Conservation (phyloP, 2,797 vertebrate species). For the Phrynocephalus forsythii region DNA sequence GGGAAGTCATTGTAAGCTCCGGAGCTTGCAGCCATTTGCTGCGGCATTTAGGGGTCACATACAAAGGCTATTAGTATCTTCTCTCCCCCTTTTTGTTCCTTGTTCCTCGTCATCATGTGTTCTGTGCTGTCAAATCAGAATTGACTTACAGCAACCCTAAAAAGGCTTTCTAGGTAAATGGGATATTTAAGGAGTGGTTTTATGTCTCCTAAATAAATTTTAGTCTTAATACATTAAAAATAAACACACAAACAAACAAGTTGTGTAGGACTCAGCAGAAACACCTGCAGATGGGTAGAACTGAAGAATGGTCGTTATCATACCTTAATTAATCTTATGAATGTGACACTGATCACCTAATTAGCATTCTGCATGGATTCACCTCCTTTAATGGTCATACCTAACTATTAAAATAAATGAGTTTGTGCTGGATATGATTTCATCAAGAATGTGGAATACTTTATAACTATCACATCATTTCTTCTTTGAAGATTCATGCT, state of each 20-base stretch:
- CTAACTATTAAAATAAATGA: constrained; percentile 1
- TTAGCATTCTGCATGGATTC: background rate
- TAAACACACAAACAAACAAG: no score
- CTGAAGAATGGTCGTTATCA: background rate
- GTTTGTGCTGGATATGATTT: background rate
- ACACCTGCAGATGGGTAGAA: background rate
- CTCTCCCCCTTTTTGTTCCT: no score
- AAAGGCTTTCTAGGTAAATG: no score
- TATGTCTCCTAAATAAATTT: background rate
- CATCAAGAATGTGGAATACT: background rate
- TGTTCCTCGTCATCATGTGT: no score
- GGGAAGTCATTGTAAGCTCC: no score
- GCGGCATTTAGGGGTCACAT: no score
- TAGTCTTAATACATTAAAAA: background rate
- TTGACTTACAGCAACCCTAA: no score
- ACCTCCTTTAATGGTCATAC: background rate
- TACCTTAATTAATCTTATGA: background rate
- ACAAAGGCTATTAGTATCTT: no score
- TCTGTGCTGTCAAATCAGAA: no score
- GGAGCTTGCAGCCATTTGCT: no score
- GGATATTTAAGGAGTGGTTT: no score
- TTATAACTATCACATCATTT: background rate
- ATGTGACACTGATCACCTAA: background rate
- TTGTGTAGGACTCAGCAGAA: background rate
- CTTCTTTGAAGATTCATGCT: background rate